Conservation (phyloP, 1,140 invertebrate species). For the Macrobrachium rosenbergii region DNA sequence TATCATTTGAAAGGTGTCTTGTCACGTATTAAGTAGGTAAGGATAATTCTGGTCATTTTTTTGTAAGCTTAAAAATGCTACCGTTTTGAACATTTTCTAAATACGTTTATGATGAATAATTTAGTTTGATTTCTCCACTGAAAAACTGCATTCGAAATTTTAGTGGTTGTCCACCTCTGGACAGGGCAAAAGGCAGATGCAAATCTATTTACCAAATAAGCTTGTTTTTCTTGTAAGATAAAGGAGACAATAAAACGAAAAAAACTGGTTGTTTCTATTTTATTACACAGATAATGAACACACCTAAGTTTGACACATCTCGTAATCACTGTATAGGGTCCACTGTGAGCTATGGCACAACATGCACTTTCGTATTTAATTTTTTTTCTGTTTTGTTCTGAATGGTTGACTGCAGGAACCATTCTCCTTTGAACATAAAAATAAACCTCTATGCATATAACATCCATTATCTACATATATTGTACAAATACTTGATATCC, state of each 20-base stretch:
- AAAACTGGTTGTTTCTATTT: constrained; percentile 28
- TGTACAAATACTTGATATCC: constrained; percentile 32
- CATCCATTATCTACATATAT: constrained; percentile 50
- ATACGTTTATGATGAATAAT: too few relatives aligned
- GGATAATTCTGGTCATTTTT: too few relatives aligned
- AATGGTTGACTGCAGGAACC: constrained; percentile 29
- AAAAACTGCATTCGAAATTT: too few relatives aligned
- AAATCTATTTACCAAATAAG: too few relatives aligned
- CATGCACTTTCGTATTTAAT: constrained; percentile 44
- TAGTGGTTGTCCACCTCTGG: too few relatives aligned
- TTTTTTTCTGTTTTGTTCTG: constrained; percentile 33
- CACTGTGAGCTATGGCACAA: constrained; percentile 47
- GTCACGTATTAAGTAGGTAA: too few relatives aligned
- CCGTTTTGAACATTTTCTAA: too few relatives aligned
- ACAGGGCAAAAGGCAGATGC: too few relatives aligned
- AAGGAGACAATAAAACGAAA: neutral
- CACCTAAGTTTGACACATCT: constrained; percentile 48
- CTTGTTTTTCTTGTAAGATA: neutral
- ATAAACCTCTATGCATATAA: constrained; percentile 55
- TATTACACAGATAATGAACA: constrained; percentile 57
- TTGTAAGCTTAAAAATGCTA: too few relatives aligned
- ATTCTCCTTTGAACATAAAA: constrained; percentile 47
- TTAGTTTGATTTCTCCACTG: too few relatives aligned
- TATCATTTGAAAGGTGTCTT: too few relatives aligned
- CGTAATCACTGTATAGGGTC: constrained; percentile 21